Evolutionary conservation across 92 coral and sea anemone species (phyloP).

Genomic region (Parazoanthus swiftii): DNA sequence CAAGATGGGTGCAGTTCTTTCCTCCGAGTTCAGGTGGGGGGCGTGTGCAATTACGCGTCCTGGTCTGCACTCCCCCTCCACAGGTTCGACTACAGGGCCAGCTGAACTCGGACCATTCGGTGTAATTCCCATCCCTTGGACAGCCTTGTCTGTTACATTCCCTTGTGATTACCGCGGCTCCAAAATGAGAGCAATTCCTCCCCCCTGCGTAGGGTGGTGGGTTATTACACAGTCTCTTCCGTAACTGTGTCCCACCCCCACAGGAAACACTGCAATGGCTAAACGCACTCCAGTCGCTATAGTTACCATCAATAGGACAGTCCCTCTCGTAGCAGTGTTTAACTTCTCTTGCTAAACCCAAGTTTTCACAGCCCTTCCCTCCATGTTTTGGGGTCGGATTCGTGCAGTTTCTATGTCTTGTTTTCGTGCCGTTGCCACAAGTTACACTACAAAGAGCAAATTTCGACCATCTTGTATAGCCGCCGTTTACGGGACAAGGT

Average conservation of each 20-base stretch:
- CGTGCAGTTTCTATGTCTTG: conserved; percentile 52
- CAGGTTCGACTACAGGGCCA: conserved; percentile 52
- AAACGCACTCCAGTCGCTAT: conserved; percentile 61
- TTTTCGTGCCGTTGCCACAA: conserved; percentile 66
- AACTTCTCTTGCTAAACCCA: conserved; percentile 44
- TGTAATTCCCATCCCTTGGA: conserved; percentile 67
- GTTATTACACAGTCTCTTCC: conserved; percentile 54
- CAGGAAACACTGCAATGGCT: conserved; percentile 59
- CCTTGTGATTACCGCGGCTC: conserved; percentile 45
- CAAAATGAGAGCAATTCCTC: conserved; percentile 59
- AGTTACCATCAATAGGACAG: conserved; percentile 74
- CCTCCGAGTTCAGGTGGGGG: conserved; percentile 71
- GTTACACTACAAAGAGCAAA: conserved; percentile 58
- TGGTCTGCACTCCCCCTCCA: conserved; percentile 55
- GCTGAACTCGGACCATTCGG: conserved; percentile 63
- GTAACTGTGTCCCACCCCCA: conserved; percentile 64
- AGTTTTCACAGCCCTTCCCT: conserved; percentile 49
- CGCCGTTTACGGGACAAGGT: conserved; percentile 72
- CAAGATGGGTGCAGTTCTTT: conserved; percentile 55
- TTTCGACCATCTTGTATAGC: conserved; percentile 65
- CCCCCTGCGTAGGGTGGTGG: conserved; percentile 61
- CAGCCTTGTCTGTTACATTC: conserved; percentile 50
- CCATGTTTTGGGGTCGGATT: conserved; percentile 64
- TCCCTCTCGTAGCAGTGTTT: conserved; percentile 40
- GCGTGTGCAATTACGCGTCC: conserved; percentile 68